These are phyloP conservation scores for Drepanosiphum platanoidis DNA, from an alignment of 2,888 invertebrate genomes.

Conservation along the genomic window DNA sequence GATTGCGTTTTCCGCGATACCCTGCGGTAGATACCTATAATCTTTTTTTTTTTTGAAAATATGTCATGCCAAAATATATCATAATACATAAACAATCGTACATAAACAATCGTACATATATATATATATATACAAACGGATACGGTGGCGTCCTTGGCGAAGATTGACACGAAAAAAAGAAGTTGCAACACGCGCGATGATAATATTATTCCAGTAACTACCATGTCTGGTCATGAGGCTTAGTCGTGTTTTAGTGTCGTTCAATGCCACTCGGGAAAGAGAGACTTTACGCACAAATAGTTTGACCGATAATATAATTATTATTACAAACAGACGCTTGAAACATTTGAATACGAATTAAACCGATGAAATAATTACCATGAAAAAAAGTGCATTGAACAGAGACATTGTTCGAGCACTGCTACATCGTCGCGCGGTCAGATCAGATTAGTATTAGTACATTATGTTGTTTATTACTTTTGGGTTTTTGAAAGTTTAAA, in stretches of 20 bases:
- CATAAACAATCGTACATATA: no score
- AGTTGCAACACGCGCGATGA: constrained; percentile 59
- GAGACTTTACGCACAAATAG: constrained; percentile 36
- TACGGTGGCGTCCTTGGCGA: constrained; percentile 56
- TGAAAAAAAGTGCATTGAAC: no score
- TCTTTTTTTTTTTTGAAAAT: constrained; percentile 27
- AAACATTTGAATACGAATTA: constrained; percentile 1
- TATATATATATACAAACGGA: constrained; percentile 43
- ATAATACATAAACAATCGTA: constrained; percentile 41
- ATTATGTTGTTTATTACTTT: no score
- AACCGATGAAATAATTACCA: constrained; percentile 4
- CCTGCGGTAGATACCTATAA: neutral
- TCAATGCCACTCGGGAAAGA: constrained; percentile 57
- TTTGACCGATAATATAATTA: constrained; percentile 43
- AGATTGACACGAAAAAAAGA: constrained; percentile 61
- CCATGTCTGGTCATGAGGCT: constrained; percentile 61
- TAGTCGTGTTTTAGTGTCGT: constrained; percentile 58
- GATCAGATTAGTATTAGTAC: no score
- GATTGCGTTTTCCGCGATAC: constrained; percentile 38
- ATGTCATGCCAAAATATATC: constrained; percentile 46
- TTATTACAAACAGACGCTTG: neutral
- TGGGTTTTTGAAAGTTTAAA: no score
- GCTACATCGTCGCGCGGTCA: no score
- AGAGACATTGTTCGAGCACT: no score
- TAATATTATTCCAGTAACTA: constrained; percentile 62